These are phyloP conservation scores for Spinus olivaceus DNA, from an alignment of 2,797 vertebrate species.

Conservation along the genomic window DNA sequence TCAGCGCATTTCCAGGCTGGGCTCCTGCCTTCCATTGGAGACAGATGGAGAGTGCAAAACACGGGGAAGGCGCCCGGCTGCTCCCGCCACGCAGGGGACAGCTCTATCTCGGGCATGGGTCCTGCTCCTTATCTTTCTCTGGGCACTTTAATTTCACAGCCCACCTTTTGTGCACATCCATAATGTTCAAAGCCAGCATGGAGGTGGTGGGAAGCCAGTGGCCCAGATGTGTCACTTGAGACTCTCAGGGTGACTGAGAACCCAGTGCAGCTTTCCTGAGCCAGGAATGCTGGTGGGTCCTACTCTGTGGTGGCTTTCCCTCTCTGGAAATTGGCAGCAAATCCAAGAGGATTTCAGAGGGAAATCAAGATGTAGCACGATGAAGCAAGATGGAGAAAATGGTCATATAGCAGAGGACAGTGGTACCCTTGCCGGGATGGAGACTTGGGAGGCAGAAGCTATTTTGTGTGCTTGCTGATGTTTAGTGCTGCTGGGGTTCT, in stretches of 20 bases:
- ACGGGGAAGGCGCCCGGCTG: neutral
- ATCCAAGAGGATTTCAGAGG: neutral
- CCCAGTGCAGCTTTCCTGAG: accelerated
- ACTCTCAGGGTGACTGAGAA: neutral
- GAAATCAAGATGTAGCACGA: neutral
- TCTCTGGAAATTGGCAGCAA: neutral
- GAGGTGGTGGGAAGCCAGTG: neutral
- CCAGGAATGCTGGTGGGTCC: neutral
- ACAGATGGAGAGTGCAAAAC: neutral
- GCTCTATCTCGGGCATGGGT: neutral
- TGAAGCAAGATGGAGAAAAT: neutral
- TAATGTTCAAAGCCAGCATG: neutral
- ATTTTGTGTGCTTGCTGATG: neutral
- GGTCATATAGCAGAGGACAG: neutral
- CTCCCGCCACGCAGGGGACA: neutral
- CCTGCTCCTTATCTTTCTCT: neutral
- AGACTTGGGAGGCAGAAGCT: neutral
- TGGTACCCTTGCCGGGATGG: neutral
- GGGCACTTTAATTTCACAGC: neutral
- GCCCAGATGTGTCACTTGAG: neutral
- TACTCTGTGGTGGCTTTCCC: neutral
- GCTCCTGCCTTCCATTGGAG: constrained; percentile 32
- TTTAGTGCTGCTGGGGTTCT: neutral
- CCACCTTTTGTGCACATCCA: neutral
- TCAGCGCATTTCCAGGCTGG: neutral